Evolutionary conservation across 2,888 invertebrate species (phyloP).

Genomic region (Steinernema scapterisci): DNA sequence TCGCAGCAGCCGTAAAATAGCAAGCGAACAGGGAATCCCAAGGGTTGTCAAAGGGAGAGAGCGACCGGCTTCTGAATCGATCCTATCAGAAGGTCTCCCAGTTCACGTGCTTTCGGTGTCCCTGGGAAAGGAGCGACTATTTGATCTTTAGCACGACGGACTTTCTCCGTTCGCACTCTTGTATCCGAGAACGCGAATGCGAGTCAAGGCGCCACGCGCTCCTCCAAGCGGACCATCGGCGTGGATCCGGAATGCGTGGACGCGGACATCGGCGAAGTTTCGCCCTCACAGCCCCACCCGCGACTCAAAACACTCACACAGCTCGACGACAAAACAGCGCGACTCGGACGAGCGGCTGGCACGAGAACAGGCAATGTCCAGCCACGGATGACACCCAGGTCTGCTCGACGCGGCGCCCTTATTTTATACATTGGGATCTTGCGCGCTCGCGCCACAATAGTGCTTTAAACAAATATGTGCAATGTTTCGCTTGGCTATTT

Average conservation of each 20-base stretch:
- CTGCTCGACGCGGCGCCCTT: background rate
- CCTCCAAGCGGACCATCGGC: background rate
- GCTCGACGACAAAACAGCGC: background rate
- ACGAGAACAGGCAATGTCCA: conserved; percentile 7
- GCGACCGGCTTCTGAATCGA: conserved; percentile 20
- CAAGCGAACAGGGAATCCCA: background rate
- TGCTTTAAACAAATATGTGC: background rate
- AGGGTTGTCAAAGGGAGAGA: background rate
- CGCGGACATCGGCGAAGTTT: no score
- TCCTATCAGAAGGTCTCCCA: background rate
- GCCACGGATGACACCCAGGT: conserved; percentile 16
- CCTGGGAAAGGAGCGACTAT: background rate
- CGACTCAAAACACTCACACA: background rate
- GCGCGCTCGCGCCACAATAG: background rate
- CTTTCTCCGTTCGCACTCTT: no score
- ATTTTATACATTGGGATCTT: background rate
- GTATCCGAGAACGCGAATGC: no score
- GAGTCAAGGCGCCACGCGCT: background rate
- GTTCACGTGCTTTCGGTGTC: background rate
- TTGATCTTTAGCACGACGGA: no score
- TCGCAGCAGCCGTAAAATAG: no score
- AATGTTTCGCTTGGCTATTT: background rate
- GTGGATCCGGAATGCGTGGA: background rate
- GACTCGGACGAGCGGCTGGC: conserved; percentile 16
- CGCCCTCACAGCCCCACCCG: background rate